phyloP scores from a whole-genome alignment of 2,888 invertebrate species.

The Ganaspis brasiliensis region DNA sequence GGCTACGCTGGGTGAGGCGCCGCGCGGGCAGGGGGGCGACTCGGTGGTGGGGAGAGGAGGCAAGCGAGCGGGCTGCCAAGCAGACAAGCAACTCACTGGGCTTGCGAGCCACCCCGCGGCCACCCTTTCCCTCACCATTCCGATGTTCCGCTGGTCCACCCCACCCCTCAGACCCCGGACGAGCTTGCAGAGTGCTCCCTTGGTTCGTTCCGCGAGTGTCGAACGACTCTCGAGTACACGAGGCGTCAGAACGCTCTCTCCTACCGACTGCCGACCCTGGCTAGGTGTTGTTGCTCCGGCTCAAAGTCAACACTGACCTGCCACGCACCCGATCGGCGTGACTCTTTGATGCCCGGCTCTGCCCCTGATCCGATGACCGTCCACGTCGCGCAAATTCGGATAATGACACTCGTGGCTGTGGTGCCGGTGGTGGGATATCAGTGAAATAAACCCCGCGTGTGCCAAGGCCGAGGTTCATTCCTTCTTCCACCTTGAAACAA shows the following conservation, averaged over 20 bases:
- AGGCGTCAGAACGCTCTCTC: conserved; percentile 35
- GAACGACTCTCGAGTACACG: conserved; percentile 32
- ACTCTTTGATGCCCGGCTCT: neutral
- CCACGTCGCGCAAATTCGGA: neutral
- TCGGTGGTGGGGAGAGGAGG: conserved; percentile 52
- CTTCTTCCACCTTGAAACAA: neutral
- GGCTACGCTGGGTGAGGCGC: conserved; percentile 68
- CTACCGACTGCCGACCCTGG: conserved; percentile 7
- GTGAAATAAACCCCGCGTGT: conserved; percentile 31
- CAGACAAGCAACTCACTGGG: conserved; percentile 44
- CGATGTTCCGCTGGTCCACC: conserved; percentile 5
- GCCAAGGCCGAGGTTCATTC: neutral
- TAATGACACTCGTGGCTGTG: conserved; percentile 44
- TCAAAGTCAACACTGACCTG: conserved; percentile 53
- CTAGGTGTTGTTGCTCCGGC: neutral
- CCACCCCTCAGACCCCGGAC: conserved; percentile 54
- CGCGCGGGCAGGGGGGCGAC: conserved; percentile 68
- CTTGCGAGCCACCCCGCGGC: conserved; percentile 39
- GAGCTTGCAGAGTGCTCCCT: conserved; percentile 61
- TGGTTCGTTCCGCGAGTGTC: conserved; percentile 52
- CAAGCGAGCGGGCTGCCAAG: conserved; percentile 43
- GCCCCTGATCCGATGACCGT: neutral
- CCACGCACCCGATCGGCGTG: conserved; percentile 46
- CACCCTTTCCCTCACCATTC: neutral
- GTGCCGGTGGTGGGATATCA: conserved; percentile 41